Evolutionary conservation across 2,888 invertebrate species (phyloP), one percentile per base, ranked within the genome.

Genomic region (Xestia rhomboidea): DNA sequence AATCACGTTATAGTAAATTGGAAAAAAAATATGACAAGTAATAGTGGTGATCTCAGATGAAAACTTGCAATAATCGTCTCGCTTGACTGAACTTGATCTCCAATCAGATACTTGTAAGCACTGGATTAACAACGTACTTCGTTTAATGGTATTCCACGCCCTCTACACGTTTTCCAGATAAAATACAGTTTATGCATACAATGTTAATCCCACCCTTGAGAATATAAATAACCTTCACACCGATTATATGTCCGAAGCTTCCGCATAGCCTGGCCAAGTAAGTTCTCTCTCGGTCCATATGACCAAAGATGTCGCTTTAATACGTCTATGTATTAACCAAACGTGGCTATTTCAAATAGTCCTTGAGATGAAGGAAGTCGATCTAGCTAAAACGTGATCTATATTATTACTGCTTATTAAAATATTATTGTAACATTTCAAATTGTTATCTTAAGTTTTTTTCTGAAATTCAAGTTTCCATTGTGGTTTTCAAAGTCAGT

Each of bases 191-290:
- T 91, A 91, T 89, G 87, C 86, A 91, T 87, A 92, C 90, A 92
- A 93, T 93, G 87, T 89, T 87, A 88, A 91, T 94, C 92, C 89
- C 93, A 94, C 93, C 92, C 93, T 94, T 94, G 94, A 93, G 89
- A 86, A 88, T 84, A 89, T 88, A 86, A 89, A 87, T 88, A 92
- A 89, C 93, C 93, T 94, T 94, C 92, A 90, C 89, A 92, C 88
- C 87, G 89, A 90, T 92, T 91, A 89, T 88, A 87, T 87, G 88
- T 84, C 87, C 83, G 81, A 89, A 87, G 89, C 92, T 94, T 94
- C 94, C 94, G 94, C 86, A 87, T 92, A 80, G 79, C 64, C 76
- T 60, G 73, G 73, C 84, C 78, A 81, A 84, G 89, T 80, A 81
- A 86, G 81, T 79, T 88, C 75, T 82, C 77, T 85, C 77, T 88